A percentile compares a stretch with the other conserved stretches of the same genome.
phyloP scores from a whole-genome alignment of 2,113 vertebrate species.

The Microcebus jonahi region DNA sequence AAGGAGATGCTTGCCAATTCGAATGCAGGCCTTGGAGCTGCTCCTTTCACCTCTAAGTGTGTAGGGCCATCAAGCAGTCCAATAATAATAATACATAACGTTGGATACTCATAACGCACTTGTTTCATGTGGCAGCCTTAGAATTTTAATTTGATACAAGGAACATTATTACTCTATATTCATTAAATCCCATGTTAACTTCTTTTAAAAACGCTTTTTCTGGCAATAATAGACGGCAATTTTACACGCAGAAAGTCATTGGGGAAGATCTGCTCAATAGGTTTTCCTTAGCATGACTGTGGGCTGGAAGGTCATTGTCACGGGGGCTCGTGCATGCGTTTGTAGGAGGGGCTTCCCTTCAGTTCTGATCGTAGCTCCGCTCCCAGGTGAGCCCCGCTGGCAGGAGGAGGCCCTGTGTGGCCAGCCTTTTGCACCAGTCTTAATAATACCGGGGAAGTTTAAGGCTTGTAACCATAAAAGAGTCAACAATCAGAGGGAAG shows the following conservation, averaged over 20 bases:
- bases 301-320: background rate
- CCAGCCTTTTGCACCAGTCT: background rate
- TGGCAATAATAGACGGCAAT: constrained; percentile 38
- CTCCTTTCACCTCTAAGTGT: constrained; percentile 9
- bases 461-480: background rate
- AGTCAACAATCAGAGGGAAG: background rate
- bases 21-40: background rate
- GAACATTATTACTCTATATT: constrained; percentile 65
- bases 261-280: background rate
- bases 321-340: accelerated
- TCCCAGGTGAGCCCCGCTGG: background rate
- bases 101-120: background rate
- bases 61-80: background rate
- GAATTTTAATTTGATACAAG: constrained; percentile 74
- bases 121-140: constrained; percentile 46
- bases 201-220: constrained; percentile 67
- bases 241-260: constrained; percentile 34
- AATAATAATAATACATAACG: constrained; percentile 43
- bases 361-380: background rate
- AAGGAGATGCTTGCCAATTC: background rate
- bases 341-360: background rate
- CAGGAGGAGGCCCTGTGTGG: background rate
- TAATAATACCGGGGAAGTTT: no score
- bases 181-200: constrained; percentile 70
- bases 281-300: background rate